Base-by-base conservation (phyloP, 2,113 vertebrate species). In the Promerops cafer region DNA sequence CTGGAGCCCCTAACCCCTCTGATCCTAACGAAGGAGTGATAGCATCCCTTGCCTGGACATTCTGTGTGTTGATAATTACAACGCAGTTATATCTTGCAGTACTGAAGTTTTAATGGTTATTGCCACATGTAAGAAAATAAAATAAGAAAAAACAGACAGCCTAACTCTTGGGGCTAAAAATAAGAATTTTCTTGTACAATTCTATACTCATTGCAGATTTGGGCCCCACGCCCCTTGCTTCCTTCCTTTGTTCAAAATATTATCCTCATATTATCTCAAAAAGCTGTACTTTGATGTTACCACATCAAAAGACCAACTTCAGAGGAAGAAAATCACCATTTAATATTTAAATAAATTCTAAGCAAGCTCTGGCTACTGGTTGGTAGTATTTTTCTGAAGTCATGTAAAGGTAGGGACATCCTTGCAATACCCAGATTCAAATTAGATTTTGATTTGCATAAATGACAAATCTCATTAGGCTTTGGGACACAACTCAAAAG, bases 221-320 rank as follows among this genome's bases (percentile, higher is more conserved):
- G 47, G 37, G 5, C 1, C 7, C 26, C 6, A 16, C 7, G 5
- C 8, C 2, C 28, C 4, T 0, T 6, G 8, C 45, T n/a, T 77
- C 17, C n/a, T 66, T 66, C 19, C 11, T 78, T 84, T 40, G 11
- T 59, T 54, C 31, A 72, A 50, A 53, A 50, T 49, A 24, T 39
- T 40, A 16, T 26, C 26, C 19, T 78, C 11, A 4, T 35, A 17
- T 7, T 56, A 39, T 81, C 28, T 74, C 44, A 18, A 37, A 70
- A 35, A 3, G 1, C 53, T 40, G 20, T 31, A 16, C 39, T 81
- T 65, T 2, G 21, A 20, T 42, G 42, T 61, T 70, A 44, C 27
- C 47, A 56, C 23, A 65, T 56, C 57, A 88, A 57, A 82, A 91
- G 20, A n/a, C 8, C 61, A 87, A n/a, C 40, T 84, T 76, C n/a